A percentile compares a stretch with the other conserved stretches of the same genome.
Conservation (phyloP, 2,113 vertebrate genomes). For the Thymallus thymallus region DNA sequence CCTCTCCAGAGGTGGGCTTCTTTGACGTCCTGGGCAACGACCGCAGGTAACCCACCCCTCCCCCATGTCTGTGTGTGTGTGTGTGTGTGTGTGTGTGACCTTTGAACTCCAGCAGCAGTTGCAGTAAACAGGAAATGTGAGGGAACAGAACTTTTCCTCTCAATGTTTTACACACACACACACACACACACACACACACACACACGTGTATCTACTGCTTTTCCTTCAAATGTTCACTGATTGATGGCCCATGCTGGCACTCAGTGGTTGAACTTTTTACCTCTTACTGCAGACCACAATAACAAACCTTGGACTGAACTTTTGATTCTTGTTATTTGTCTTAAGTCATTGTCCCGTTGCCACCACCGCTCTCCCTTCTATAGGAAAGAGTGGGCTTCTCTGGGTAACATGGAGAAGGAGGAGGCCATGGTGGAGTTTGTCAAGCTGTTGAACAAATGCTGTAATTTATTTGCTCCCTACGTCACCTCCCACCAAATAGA, state of each 20-base stretch:
- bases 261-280: neutral
- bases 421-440: conserved; percentile 97
- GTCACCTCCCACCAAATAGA: conserved; percentile 96
- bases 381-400: conserved; percentile 93
- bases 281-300: neutral
- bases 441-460: conserved; percentile 90
- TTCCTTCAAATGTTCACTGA: neutral
- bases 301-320: too few species aligned
- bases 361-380: conserved; percentile 14
- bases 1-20: conserved; percentile 95
- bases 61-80: neutral
- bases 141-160: neutral
- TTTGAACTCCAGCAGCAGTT: conserved; percentile 12
- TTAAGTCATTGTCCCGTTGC: neutral
- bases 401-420: conserved; percentile 89
- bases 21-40: conserved; percentile 98
- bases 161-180: too few species aligned
- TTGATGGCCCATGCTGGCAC: neutral
- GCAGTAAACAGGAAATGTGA: conserved; percentile 11
- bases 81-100: conserved; percentile 1
- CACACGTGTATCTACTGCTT: neutral
- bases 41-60: conserved; percentile 80
- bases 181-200: too few species aligned
- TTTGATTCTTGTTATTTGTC: neutral
- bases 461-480: conserved; percentile 91